These are phyloP conservation scores for Serilophus lunatus DNA, from an alignment of 2,113 vertebrate species.

Conservation along the genomic window DNA sequence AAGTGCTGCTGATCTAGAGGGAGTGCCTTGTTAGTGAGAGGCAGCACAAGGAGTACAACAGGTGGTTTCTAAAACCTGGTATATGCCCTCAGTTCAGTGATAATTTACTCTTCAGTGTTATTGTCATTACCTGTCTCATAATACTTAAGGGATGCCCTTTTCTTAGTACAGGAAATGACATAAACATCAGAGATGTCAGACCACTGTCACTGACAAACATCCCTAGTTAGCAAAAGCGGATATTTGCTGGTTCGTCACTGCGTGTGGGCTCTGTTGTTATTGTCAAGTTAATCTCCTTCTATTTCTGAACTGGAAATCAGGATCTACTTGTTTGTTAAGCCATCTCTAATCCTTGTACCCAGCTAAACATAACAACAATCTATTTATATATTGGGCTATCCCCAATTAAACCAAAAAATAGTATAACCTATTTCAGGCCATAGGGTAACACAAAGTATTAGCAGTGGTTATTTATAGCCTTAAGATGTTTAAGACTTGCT, in stretches of 20 bases:
- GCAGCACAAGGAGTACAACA: not conserved
- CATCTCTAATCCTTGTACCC: not conserved
- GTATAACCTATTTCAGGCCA: not conserved
- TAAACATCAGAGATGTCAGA: not conserved
- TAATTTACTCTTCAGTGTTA: not conserved
- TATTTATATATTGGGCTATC: slow-evolving; percentile 59
- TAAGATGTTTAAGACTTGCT: not conserved
- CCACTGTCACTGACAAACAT: not conserved
- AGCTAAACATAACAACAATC: slow-evolving; percentile 36
- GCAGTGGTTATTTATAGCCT: not conserved
- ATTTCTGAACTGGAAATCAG: not conserved
- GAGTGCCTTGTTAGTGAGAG: not conserved
- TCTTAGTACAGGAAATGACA: not conserved
- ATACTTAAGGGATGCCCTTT: not conserved
- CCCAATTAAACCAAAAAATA: slow-evolving; percentile 27
- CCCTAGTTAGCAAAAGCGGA: not conserved
- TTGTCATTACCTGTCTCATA: not conserved
- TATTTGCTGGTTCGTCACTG: accelerated
- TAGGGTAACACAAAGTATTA: slow-evolving; percentile 38
- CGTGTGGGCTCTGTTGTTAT: not conserved
- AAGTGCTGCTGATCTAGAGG: not conserved
- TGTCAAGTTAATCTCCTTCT: slow-evolving; percentile 14
- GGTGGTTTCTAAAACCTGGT: not conserved
- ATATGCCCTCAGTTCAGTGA: not conserved
- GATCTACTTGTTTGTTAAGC: slow-evolving; percentile 14